These are phyloP conservation scores for Drosophila sucinea DNA, from an alignment of 1,140 invertebrate species.

Conservation along the genomic window DNA sequence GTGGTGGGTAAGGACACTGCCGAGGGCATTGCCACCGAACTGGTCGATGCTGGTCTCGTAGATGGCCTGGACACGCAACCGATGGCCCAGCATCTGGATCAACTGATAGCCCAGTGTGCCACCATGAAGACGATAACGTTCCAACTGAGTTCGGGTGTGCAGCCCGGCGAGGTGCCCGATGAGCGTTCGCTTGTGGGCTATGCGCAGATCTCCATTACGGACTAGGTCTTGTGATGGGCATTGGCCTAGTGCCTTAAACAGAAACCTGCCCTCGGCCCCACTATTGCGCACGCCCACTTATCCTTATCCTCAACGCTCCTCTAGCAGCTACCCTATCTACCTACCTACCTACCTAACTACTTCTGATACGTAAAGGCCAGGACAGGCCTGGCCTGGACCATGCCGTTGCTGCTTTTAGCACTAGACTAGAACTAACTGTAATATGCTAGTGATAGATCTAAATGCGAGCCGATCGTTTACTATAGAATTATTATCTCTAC, in stretches of 20 bases:
- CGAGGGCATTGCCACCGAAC: conserved; percentile 96
- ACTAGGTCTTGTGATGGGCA: conserved; percentile 84
- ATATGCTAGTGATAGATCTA: conserved; percentile 75
- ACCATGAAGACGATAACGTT: conserved; percentile 91
- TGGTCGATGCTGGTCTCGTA: conserved; percentile 97
- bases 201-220: conserved; percentile 97
- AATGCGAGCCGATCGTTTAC: conserved; percentile 67
- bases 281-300: not conserved
- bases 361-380: conserved; percentile 59
- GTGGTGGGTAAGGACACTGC: conserved; percentile 95
- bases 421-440: conserved; percentile 72
- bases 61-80: conserved; percentile 95
- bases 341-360: conserved; percentile 15
- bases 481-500: conserved; percentile 48
- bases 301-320: conserved; percentile 4
- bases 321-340: no score
- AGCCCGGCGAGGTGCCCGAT: conserved; percentile 93
- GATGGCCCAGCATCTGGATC: conserved; percentile 96
- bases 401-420: conserved; percentile 68
- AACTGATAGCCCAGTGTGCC: conserved; percentile 91
- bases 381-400: conserved; percentile 26
- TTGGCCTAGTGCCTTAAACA: conserved; percentile 41
- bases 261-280: conserved; percentile 22
- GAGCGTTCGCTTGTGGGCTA: conserved; percentile 97
- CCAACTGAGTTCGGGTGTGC: conserved; percentile 89